Percentiles rank a stretch among this genome's conserved stretches.
Evolutionary conservation across 2,113 vertebrate species (phyloP).

Genomic region (Stomatorhinus ivindoensis): DNA sequence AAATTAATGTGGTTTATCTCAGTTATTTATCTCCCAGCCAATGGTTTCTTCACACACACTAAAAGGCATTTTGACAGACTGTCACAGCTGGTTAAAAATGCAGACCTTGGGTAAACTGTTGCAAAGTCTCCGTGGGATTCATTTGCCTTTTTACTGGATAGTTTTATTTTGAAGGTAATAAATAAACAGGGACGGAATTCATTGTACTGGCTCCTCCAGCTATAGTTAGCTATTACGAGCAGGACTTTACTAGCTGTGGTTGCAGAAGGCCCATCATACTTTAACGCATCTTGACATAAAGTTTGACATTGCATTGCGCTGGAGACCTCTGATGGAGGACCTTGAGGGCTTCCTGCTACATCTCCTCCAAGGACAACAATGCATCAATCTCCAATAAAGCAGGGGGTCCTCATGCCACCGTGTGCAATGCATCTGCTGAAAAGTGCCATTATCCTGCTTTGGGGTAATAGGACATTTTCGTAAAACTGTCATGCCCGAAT

Average conservation of each 20-base stretch:
- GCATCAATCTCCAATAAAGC: not conserved
- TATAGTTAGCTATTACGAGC: slow-evolving; percentile 12
- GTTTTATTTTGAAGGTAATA: slow-evolving; percentile 9
- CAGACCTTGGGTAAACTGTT: not conserved
- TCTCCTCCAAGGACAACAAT: not conserved
- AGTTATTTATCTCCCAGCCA: not conserved
- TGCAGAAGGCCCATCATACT: slow-evolving; percentile 6
- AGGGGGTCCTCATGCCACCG: not conserved
- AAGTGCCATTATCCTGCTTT: not conserved
- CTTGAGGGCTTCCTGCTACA: not conserved
- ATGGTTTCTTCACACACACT: not conserved
- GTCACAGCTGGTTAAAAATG: slow-evolving; percentile 20
- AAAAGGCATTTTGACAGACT: slow-evolving; percentile 13
- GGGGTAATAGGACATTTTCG: not conserved
- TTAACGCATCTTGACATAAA: slow-evolving; percentile 9
- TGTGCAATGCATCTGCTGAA: not conserved
- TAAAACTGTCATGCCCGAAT: not conserved
- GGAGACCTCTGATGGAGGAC: not conserved
- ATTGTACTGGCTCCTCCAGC: not conserved
- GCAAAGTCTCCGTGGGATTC: slow-evolving; percentile 1
- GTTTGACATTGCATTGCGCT: not conserved
- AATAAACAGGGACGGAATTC: not conserved
- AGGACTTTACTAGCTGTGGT: not conserved
- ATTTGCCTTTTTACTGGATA: not conserved
- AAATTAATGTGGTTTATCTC: not conserved